Evolutionary conservation across 2,113 vertebrate species (phyloP).

Genomic region (Chionis minor): DNA sequence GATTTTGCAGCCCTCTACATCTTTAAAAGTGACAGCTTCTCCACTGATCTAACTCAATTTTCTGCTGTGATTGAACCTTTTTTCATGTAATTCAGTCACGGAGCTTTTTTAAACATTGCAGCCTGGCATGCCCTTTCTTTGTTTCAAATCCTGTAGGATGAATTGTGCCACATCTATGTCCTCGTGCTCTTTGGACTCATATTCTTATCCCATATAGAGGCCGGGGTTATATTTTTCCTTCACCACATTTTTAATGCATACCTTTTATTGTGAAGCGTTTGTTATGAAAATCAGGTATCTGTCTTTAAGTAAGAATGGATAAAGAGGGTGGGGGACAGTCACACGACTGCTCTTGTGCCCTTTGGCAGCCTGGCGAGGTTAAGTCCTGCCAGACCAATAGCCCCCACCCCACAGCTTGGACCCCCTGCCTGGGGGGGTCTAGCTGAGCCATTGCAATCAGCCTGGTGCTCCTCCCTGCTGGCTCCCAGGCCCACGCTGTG

Average conservation of each 20-base stretch:
- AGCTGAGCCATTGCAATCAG: neutral
- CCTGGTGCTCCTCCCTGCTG: neutral
- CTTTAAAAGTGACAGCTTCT: neutral
- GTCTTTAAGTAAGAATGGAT: neutral
- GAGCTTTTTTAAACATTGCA: neutral
- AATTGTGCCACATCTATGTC: neutral
- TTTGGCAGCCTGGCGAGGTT: neutral
- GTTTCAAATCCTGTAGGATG: neutral
- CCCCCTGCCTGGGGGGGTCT: neutral
- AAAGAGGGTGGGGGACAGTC: neutral
- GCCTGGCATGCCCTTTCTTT: neutral
- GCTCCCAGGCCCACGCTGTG: neutral
- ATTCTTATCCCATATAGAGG: neutral
- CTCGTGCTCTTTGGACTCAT: neutral
- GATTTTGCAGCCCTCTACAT: neutral
- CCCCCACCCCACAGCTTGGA: neutral
- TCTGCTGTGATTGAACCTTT: neutral
- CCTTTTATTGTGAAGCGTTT: neutral
- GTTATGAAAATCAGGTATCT: neutral
- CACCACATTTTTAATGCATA: neutral
- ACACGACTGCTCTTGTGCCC: accelerated
- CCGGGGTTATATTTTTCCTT: neutral
- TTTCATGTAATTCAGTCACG: neutral
- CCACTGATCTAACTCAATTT: neutral
- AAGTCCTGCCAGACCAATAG: neutral